These are phyloP conservation scores for Pterocles burchelli DNA, from an alignment of 2,113 vertebrate species.

Conservation along the genomic window DNA sequence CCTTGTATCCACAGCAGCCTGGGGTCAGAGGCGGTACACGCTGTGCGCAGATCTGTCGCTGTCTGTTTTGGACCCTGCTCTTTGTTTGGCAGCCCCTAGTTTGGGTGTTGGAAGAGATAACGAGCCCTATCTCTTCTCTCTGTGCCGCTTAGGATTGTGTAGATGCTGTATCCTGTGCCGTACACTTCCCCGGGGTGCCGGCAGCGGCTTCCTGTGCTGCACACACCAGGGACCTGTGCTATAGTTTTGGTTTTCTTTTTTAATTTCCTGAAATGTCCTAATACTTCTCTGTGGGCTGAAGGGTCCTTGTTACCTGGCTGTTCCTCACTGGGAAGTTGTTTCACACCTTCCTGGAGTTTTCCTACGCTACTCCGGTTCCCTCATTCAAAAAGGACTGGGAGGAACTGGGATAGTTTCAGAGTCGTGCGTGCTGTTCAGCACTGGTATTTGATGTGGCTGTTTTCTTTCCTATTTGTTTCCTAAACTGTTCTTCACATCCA, in stretches of 20 bases:
- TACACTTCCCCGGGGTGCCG: not conserved
- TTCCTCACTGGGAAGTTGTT: not conserved
- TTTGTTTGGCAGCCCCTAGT: not conserved
- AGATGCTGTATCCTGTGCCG: not conserved
- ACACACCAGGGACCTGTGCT: rapidly evolving
- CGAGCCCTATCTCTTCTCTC: not conserved
- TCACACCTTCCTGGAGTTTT: not conserved
- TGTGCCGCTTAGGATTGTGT: not conserved
- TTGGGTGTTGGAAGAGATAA: not conserved
- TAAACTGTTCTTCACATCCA: not conserved
- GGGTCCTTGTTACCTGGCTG: not conserved
- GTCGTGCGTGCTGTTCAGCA: not conserved
- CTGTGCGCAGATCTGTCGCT: not conserved
- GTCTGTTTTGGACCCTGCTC: not conserved
- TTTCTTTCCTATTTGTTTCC: not conserved
- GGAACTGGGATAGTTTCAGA: not conserved
- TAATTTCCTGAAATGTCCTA: not conserved
- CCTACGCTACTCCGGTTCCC: not conserved
- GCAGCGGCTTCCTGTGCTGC: not conserved
- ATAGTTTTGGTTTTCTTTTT: not conserved
- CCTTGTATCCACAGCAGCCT: not conserved
- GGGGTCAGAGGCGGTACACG: rapidly evolving
- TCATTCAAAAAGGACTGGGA: too few relatives aligned
- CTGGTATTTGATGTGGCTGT: not conserved
- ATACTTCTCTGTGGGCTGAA: not conserved